These are phyloP conservation scores for Gobio occitaniae DNA, from an alignment of 2,797 vertebrate genomes.

Conservation along the genomic window DNA sequence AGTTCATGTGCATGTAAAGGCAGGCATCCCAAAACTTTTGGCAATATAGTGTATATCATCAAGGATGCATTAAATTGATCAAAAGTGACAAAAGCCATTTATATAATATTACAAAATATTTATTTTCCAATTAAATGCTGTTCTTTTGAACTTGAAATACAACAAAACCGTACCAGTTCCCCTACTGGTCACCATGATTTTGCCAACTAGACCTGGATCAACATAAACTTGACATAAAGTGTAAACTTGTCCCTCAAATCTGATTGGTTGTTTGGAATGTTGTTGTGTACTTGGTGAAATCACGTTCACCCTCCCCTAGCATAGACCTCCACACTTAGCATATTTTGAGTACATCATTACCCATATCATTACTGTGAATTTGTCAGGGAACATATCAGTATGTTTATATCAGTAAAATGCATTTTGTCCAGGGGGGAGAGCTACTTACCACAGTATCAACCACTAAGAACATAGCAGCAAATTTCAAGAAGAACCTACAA, in stretches of 20 bases:
- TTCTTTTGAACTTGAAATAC: too few relatives aligned
- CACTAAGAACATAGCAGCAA: not conserved
- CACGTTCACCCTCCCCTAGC: too few relatives aligned
- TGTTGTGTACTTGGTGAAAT: too few relatives aligned
- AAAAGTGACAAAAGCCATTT: not conserved
- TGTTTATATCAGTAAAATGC: conserved; percentile 10
- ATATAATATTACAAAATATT: not conserved
- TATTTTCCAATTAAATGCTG: not conserved
- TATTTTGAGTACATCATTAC: not conserved
- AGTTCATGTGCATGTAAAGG: too few relatives aligned
- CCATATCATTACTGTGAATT: conserved; percentile 7
- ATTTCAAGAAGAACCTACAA: conserved; percentile 11
- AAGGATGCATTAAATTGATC: not conserved
- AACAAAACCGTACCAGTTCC: not conserved
- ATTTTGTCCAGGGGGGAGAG: conserved; percentile 2
- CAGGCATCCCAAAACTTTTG: too few relatives aligned
- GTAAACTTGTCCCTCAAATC: too few relatives aligned
- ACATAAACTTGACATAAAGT: too few relatives aligned
- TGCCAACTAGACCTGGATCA: too few relatives aligned
- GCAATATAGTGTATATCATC: not conserved
- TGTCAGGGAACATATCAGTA: conserved; percentile 4
- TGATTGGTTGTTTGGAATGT: too few relatives aligned
- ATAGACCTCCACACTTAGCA: not conserved
- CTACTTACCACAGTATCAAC: not conserved
- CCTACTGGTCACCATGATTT: too few relatives aligned